Base-by-base conservation (phyloP, 2,113 vertebrate species). In the Puntigrus tetrazona region DNA sequence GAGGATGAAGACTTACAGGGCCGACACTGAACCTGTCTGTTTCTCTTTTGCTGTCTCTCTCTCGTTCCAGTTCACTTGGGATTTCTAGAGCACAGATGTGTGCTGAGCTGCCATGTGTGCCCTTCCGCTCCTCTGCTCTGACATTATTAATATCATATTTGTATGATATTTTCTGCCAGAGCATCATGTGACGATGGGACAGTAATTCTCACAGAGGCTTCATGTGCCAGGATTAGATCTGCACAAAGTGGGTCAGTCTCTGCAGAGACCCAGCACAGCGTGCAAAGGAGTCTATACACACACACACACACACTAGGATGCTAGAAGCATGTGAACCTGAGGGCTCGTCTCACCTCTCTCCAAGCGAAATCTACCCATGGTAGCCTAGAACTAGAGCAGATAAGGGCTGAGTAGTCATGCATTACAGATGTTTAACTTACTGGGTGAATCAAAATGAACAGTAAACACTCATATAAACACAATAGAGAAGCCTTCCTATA, bases 191-290 rank as follows among this genome's bases (percentile, higher is more conserved):
- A 85, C 20, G 34, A 10, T 73, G 52, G 65, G 55, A 22, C 50
- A 27, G 69, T 85, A 85, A 73, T 80, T 72, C 75, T 78, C 63
- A 57, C 79, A 16, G 78, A 77, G 83, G 63, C 52, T 41, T 29
- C 63, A 82, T 78, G 73, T 82, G 61, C 70, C 85, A 82, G 79
- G 78, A 86, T 86, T 88, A 88, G 83, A 74, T 57, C 52, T 41
- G 27, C 78, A 57, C 29, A 59, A 88, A 88, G 73, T 88, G 84
- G 84, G 86, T 87, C 79, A 89, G 55, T 55, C 82, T 78, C 70
- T 25, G 63, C 27, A 1, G 52, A 82, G 69, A 85, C 34, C 47
- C 67, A 85, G 47, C 36, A 59, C 57, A 31, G 27, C 47, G 27
- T 55, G 61, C 45, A 59, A 52, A 50, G 38, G 57, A 27, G 55